phyloP scores from a whole-genome alignment of 1,140 invertebrate species.

The Procambarus virginalis region DNA sequence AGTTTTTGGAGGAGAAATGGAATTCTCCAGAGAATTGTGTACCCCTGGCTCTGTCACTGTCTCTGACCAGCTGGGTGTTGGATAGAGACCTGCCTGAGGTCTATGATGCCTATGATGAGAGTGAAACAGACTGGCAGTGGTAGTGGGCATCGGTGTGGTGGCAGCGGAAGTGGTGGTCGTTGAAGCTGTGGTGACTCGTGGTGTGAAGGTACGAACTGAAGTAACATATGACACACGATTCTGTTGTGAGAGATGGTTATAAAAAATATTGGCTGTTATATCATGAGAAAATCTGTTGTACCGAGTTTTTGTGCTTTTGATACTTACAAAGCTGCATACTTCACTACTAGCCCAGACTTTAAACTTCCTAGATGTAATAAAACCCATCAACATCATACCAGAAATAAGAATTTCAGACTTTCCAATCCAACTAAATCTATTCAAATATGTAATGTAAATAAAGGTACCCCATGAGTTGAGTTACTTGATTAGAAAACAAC shows the following conservation, averaged over 20 bases:
- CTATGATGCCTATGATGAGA: background rate
- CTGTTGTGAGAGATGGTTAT: background rate
- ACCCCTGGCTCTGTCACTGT: constrained; percentile 42
- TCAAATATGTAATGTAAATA: no score
- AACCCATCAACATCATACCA: no score
- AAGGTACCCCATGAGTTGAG: no score
- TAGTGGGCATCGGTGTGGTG: background rate
- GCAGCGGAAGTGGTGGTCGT: background rate
- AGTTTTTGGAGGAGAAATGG: constrained; percentile 25
- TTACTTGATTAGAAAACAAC: no score
- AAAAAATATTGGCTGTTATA: no score
- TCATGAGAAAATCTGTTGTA: no score
- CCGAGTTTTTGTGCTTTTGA: no score
- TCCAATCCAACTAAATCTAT: no score
- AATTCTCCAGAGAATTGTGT: constrained; percentile 30
- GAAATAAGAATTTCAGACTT: no score
- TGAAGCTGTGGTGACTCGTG: constrained; percentile 12
- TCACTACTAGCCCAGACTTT: no score
- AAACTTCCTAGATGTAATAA: no score
- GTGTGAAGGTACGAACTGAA: constrained; percentile 19
- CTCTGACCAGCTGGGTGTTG: constrained; percentile 5
- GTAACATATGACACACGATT: constrained; percentile 37
- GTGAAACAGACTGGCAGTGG: background rate
- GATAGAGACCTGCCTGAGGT: background rate
- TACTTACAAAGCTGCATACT: no score